These are phyloP conservation scores for Rhinophrynus dorsalis DNA, from an alignment of 2,797 vertebrate species.

Conservation along the genomic window DNA sequence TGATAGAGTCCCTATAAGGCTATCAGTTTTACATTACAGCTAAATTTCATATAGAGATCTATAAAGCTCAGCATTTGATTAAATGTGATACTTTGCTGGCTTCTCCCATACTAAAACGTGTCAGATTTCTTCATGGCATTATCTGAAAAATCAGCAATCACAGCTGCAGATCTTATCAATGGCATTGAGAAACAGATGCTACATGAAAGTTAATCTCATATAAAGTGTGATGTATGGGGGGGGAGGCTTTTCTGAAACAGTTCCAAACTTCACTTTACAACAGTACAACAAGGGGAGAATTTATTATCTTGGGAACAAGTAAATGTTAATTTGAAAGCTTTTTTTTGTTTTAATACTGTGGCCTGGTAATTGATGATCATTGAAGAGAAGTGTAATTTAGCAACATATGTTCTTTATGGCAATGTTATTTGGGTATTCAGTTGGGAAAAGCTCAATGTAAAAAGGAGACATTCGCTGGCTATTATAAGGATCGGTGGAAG, in stretches of 20 bases:
- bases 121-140: neutral
- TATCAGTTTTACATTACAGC: too few species aligned
- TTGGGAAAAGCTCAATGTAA: conserved; percentile 61
- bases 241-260: conserved; percentile 56
- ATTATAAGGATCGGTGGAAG: neutral
- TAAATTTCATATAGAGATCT: neutral
- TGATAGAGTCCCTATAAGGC: too few species aligned
- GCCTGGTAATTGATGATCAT: conserved; percentile 53
- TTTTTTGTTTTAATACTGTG: conserved; percentile 55
- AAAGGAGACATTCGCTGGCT: conserved; percentile 35
- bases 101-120: neutral
- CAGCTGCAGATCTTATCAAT: conserved; percentile 44
- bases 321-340: conserved; percentile 58
- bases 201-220: conserved; percentile 56
- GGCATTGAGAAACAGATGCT: conserved; percentile 63
- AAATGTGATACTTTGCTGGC: neutral
- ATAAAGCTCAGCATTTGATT: neutral
- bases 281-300: conserved; percentile 60
- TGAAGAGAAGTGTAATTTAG: conserved; percentile 59
- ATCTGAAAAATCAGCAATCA: conserved; percentile 27
- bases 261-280: conserved; percentile 65
- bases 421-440: conserved; percentile 53
- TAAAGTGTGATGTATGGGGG: conserved; percentile 57
- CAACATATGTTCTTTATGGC: conserved; percentile 54
- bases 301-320: conserved; percentile 60